Evolutionary conservation across 2,888 invertebrate species (phyloP), one percentile per base, ranked within the genome.

Genomic region (Heliconius erato): DNA sequence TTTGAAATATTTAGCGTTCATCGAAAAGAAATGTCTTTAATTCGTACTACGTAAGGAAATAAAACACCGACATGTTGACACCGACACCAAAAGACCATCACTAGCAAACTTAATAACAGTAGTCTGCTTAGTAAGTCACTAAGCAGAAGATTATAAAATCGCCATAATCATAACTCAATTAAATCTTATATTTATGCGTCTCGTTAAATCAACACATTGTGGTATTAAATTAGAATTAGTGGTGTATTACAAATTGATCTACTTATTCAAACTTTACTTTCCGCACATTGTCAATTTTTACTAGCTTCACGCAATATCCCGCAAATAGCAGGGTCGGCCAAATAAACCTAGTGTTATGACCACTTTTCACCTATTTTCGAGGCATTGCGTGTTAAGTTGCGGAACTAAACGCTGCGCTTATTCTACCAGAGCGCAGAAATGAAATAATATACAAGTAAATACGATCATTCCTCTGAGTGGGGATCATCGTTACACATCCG

Each of bases 161-260:
- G 90, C 91, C 90, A 93, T 94, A 93, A 94, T 94, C 94, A 95
- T 95, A 95, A 95, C 92, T 95, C 94, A 95, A 95, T 95, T 94
- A 95, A 95, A 95, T 94, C 94, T 94, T 92, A 91, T 90, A 95
- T 95, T 95, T 95, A 95, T 94, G 91, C 81, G 72, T 81, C 86
- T 90, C 90, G 88, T 93, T 93, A 93, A 93, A 93, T 94, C 92
- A 94, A 90, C 91, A 91, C 89, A 87, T 87, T 87, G 86, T 85
- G 87, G 87, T 87, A 87, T 85, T 92, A 92, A 92, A 92, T 93
- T 91, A 90, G 86, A 78, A 7, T 83, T 82, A 79, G 80, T 49
- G 72, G 14, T 79, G 72, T 49, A 59, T 74, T 80, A 81, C 63
- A 81, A 81, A 81, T 69, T 74, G n/a, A 35, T 67, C 68, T 76